Evolutionary conservation across 1,140 invertebrate genomes (phyloP).

Genomic region (Tetragonula clypearis): DNA sequence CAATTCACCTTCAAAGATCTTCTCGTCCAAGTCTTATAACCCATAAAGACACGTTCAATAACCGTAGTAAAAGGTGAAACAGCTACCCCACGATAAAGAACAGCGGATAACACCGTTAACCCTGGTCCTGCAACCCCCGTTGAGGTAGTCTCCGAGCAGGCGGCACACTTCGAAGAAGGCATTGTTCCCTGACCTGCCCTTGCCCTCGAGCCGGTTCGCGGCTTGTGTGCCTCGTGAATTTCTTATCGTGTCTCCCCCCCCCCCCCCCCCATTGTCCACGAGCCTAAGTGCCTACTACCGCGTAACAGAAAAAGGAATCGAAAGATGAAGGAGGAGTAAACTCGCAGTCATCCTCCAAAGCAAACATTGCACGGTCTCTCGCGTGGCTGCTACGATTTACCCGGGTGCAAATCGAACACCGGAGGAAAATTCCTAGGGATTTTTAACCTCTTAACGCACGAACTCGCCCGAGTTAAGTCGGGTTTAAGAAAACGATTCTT

Average conservation of each 20-base stretch:
- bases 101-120: slow-evolving; percentile 36
- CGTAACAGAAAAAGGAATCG: not conserved
- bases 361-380: slow-evolving; percentile 10
- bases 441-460: too few relatives aligned
- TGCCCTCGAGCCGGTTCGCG: slow-evolving; percentile 34
- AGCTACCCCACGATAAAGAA: too few relatives aligned
- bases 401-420: not conserved
- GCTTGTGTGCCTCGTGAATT: slow-evolving; percentile 60
- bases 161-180: slow-evolving; percentile 29
- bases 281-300: not conserved
- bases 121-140: slow-evolving; percentile 27
- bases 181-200: slow-evolving; percentile 58
- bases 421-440: too few relatives aligned
- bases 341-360: not conserved
- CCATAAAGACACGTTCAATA: not conserved
- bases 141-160: slow-evolving; percentile 35
- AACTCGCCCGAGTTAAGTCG: too few relatives aligned
- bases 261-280: slow-evolving; percentile 36
- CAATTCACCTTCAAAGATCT: not conserved
- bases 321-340: not conserved
- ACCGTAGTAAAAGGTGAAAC: not conserved
- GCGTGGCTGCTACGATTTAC: not conserved
- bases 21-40: not conserved
- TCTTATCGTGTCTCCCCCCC: slow-evolving; percentile 45
- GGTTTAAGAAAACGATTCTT: too few relatives aligned